These are phyloP conservation scores for Chalcis sispes DNA, from an alignment of 2,888 invertebrate genomes.

Conservation along the genomic window DNA sequence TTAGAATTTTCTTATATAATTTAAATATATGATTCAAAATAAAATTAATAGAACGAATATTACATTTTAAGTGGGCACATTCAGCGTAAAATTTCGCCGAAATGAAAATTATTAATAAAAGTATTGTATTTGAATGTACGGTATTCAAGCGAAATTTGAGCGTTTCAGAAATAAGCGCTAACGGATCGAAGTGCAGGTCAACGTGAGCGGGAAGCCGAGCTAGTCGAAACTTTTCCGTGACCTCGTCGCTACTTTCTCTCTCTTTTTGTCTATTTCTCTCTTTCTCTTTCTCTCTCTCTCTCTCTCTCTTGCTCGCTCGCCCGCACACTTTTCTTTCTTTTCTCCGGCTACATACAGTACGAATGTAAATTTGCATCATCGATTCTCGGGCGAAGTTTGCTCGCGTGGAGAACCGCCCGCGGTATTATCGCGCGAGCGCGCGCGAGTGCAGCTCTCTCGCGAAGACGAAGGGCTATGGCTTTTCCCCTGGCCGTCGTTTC, in stretches of 20 bases:
- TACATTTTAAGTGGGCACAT: no score
- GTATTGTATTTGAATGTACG: conserved; percentile 11
- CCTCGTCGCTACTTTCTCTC: not conserved
- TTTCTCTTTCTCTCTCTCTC: not conserved
- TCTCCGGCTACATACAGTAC: conserved; percentile 1
- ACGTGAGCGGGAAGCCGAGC: not conserved
- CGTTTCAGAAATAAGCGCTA: no score
- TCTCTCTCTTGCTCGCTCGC: not conserved
- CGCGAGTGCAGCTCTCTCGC: no score
- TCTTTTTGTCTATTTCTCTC: not conserved
- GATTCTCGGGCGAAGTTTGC: conserved; percentile 44
- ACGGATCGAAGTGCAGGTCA: conserved; percentile 5
- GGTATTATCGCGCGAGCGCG: conserved; percentile 41
- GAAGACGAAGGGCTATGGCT: not conserved
- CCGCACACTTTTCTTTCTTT: not conserved
- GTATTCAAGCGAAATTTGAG: not conserved
- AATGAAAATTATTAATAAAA: not conserved
- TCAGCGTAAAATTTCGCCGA: no score
- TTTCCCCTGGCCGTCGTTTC: conserved; percentile 27
- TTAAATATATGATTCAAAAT: no score
- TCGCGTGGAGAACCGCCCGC: conserved; percentile 15
- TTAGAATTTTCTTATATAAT: no score
- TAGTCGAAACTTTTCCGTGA: conserved; percentile 34
- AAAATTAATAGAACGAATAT: no score
- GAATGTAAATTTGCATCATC: conserved; percentile 54